Evolutionary conservation across 2,113 vertebrate genomes (phyloP).

Genomic region (Tinamus guttatus): DNA sequence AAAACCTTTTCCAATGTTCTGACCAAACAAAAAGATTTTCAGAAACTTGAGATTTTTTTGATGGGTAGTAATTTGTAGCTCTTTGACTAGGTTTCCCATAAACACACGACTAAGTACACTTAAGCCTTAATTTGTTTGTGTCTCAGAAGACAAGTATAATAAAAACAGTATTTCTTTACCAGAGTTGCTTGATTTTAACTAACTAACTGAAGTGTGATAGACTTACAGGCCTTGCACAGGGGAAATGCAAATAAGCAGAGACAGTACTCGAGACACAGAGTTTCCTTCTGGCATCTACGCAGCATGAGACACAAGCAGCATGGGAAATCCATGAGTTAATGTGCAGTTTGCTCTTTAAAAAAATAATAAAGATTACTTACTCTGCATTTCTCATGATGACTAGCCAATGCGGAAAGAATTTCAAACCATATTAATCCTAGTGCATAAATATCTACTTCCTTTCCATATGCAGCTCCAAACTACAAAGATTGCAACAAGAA

Average conservation of each 20-base stretch:
- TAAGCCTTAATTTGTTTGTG: not conserved
- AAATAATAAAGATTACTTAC: conserved; percentile 53
- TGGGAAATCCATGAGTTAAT: too few species aligned
- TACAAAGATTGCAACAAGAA: conserved; percentile 39
- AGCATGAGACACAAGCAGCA: not conserved
- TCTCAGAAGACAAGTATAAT: not conserved
- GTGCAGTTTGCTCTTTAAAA: not conserved
- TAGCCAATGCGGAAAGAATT: conserved; percentile 68
- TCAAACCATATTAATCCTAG: conserved; percentile 89
- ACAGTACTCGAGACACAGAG: not conserved
- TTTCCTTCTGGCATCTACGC: not conserved
- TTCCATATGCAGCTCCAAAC: conserved; percentile 62
- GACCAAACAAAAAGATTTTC: not conserved
- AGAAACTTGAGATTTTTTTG: not conserved
- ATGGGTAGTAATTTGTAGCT: not conserved
- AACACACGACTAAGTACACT: not conserved
- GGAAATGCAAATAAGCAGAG: not conserved
- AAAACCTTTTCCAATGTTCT: not conserved
- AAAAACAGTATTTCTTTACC: not conserved
- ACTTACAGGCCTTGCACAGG: not conserved
- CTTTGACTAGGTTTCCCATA: not conserved
- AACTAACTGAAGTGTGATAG: not conserved
- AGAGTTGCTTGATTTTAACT: not conserved
- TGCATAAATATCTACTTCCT: conserved; percentile 89
- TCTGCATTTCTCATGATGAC: rapidly evolving